Evolutionary conservation across 2,113 vertebrate species (phyloP).

Genomic region (Calidris pygmaea): DNA sequence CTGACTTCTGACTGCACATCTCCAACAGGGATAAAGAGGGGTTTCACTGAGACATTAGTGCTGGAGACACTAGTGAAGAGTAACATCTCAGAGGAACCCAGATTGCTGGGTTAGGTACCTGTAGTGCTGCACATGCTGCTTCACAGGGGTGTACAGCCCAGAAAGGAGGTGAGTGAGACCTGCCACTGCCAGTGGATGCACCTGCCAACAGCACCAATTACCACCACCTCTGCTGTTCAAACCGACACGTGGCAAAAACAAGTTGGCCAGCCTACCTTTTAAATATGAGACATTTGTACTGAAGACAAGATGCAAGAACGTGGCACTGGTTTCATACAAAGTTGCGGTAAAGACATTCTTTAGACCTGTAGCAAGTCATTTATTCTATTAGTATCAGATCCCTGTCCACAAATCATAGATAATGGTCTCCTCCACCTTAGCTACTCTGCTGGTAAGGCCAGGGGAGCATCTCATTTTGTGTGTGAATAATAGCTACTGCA

Average conservation of each 20-base stretch:
- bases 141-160: background rate
- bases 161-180: background rate
- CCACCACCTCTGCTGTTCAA: background rate
- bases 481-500: background rate
- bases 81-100: background rate
- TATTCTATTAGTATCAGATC: background rate
- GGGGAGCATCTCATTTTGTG: background rate
- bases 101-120: fast-evolving
- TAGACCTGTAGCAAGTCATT: background rate
- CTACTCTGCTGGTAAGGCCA: background rate
- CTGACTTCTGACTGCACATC: background rate
- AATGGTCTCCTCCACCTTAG: background rate
- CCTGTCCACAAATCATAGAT: background rate
- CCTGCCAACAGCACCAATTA: background rate
- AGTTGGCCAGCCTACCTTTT: background rate
- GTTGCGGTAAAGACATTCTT: background rate
- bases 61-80: background rate
- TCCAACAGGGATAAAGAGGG: background rate
- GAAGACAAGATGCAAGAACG: background rate
- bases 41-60: background rate
- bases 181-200: background rate
- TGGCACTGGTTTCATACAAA: background rate
- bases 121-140: background rate
- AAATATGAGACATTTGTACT: background rate
- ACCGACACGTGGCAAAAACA: background rate